Percentiles rank a stretch among this genome's conserved stretches.
These are phyloP conservation scores for Malurus elegans DNA, from an alignment of 2,113 vertebrate genomes.

Conservation along the genomic window DNA sequence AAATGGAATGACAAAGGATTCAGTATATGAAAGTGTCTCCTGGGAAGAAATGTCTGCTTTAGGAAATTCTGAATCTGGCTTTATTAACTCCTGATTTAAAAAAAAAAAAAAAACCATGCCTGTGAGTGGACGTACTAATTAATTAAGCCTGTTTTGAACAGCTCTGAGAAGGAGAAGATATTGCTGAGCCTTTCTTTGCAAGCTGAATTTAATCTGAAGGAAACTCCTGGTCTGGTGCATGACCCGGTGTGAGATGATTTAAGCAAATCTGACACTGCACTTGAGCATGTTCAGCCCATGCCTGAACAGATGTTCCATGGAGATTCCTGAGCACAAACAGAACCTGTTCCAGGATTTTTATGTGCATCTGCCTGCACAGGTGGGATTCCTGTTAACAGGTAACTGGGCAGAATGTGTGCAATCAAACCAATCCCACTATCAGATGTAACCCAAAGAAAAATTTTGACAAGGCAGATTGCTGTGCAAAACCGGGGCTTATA, in stretches of 20 bases:
- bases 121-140: background rate
- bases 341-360: constrained; percentile 22
- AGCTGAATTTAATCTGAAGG: background rate
- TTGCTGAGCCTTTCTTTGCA: background rate
- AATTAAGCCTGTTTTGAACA: background rate
- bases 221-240: background rate
- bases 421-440: background rate
- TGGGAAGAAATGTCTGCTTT: background rate
- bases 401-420: background rate
- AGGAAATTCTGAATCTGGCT: background rate
- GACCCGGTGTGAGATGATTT: background rate
- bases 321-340: background rate
- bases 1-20: background rate
- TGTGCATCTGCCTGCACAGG: background rate
- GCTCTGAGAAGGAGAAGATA: background rate
- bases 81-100: background rate
- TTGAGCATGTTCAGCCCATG: background rate
- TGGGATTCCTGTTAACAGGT: constrained; percentile 37
- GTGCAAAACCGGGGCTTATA: background rate
- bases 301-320: background rate
- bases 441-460: background rate
- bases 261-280: background rate
- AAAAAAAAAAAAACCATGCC: background rate
- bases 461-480: background rate
- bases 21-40: background rate